Conservation (phyloP, 2,888 invertebrate genomes). For the Drosophila gaucha region DNA sequence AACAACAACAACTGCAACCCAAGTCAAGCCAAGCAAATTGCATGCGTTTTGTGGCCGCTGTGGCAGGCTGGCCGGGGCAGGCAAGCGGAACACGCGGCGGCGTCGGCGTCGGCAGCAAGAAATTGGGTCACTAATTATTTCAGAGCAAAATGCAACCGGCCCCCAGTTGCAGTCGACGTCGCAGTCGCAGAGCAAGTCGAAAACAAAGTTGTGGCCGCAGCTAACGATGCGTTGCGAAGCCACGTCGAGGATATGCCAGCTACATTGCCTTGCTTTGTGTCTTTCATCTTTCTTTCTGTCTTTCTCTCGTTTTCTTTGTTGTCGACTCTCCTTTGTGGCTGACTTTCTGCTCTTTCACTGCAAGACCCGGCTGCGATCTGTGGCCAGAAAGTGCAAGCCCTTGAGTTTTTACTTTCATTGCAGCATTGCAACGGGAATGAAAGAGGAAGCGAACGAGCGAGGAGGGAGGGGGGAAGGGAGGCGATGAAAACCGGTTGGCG, state of each 20-base stretch:
- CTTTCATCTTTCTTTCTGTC: conserved; percentile 1
- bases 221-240: conserved; percentile 75
- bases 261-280: conserved; percentile 5
- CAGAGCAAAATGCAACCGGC: conserved; percentile 79
- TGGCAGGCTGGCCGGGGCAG: conserved; percentile 33
- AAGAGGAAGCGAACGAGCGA: neutral
- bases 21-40: conserved; percentile 70
- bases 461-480: neutral
- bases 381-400: conserved; percentile 84
- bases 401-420: conserved; percentile 85
- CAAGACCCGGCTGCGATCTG: conserved; percentile 21
- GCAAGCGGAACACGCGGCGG: conserved; percentile 69
- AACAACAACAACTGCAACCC: conserved; percentile 51
- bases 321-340: conserved; percentile 7
- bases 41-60: conserved; percentile 62
- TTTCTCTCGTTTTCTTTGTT: conserved; percentile 1
- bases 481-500: conserved; percentile 52
- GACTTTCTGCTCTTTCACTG: conserved; percentile 36
- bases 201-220: conserved; percentile 30
- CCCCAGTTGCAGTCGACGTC: conserved; percentile 35
- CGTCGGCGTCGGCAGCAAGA: conserved; percentile 54
- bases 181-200: conserved; percentile 23
- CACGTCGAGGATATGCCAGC: conserved; percentile 53
- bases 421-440: neutral
- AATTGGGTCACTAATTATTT: conserved; percentile 81